Evolutionary conservation across 23 tunicate genomes (phyloP).

Genomic region (Trididemnum nubilum): DNA sequence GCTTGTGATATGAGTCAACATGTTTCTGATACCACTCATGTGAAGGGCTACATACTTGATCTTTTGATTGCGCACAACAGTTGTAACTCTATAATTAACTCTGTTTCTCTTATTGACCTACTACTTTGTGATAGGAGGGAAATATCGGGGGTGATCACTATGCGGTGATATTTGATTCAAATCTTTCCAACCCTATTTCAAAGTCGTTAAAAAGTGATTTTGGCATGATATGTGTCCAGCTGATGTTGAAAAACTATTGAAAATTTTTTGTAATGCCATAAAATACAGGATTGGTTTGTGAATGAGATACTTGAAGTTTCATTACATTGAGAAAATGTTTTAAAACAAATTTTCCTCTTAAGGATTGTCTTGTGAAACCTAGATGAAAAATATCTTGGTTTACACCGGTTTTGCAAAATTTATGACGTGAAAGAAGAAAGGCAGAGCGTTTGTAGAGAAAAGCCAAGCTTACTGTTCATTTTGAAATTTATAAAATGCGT

Average conservation of each 20-base stretch:
- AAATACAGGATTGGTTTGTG: background rate
- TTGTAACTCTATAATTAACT: no score
- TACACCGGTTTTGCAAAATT: background rate
- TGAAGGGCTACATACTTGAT: background rate
- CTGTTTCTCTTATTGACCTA: background rate
- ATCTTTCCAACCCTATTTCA: background rate
- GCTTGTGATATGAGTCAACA: background rate
- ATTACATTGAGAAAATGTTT: background rate
- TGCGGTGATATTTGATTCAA: background rate
- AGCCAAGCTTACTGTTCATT: background rate
- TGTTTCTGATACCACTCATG: background rate
- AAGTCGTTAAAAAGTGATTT: no score
- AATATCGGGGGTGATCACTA: background rate
- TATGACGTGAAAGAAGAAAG: background rate
- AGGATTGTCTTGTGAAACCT: background rate
- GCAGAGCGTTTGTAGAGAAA: background rate
- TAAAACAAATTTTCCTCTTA: background rate
- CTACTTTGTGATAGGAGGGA: background rate
- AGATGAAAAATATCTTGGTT: background rate
- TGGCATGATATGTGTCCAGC: no score
- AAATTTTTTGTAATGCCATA: background rate
- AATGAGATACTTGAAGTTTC: no score
- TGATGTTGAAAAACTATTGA: background rate
- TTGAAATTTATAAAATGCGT: background rate
- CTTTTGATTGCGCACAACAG: background rate